phyloP scores from a whole-genome alignment of 2,888 invertebrate species.

The Xanthorhoe spadicearia region DNA sequence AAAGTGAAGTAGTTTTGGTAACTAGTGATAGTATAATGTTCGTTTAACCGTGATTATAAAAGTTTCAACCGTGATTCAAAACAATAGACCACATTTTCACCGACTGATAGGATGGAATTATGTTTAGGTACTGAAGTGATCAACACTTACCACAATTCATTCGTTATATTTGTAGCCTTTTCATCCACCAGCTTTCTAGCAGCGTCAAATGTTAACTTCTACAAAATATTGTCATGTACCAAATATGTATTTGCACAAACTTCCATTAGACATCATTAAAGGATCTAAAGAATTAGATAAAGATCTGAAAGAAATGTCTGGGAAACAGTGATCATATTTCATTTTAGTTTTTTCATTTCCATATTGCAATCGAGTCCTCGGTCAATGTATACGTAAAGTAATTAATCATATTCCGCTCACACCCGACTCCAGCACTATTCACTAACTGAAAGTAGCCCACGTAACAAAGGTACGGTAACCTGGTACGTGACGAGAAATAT shows the following conservation, averaged over 20 bases:
- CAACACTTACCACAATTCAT: background rate
- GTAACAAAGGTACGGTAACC: slow-evolving; percentile 83
- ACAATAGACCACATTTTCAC: background rate
- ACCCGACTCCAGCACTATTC: slow-evolving; percentile 72
- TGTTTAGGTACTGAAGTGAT: background rate
- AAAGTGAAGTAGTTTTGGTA: no score
- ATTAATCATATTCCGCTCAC: slow-evolving; percentile 81
- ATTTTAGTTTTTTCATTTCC: slow-evolving; percentile 20
- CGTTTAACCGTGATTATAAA: background rate
- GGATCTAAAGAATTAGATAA: no score
- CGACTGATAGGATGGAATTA: background rate
- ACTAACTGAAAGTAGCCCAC: slow-evolving; percentile 82
- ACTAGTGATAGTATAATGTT: no score
- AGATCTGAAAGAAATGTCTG: no score
- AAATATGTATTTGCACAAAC: no score
- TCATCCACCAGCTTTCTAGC: no score
- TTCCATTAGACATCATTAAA: no score
- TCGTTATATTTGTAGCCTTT: background rate
- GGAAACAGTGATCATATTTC: no score
- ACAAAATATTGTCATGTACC: no score
- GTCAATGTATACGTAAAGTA: slow-evolving; percentile 66
- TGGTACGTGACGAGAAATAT: slow-evolving; percentile 81
- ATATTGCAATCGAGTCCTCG: slow-evolving; percentile 52
- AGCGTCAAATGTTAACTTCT: no score
- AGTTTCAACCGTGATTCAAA: background rate